Percentiles rank a stretch among this genome's conserved stretches.
These are phyloP conservation scores for Garrulus glandarius DNA, from an alignment of 2,797 vertebrate genomes.

Conservation along the genomic window DNA sequence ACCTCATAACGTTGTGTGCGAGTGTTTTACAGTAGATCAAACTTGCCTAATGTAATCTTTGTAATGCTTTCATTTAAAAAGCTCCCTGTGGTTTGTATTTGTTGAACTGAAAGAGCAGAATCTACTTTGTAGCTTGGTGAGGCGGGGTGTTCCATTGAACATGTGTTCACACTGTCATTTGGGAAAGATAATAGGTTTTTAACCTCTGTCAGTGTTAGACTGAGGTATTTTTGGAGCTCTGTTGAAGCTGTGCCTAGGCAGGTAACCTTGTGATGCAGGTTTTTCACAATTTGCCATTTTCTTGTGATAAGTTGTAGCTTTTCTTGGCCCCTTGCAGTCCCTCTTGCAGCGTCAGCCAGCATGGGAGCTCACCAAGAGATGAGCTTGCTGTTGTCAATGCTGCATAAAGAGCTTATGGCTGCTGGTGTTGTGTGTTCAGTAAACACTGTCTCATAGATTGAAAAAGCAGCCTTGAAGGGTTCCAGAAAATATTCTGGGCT, in stretches of 20 bases:
- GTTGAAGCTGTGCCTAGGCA: slow-evolving; percentile 7
- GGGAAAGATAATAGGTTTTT: slow-evolving; percentile 67
- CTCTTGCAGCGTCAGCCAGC: neutral
- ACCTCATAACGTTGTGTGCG: neutral
- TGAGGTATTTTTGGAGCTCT: slow-evolving; percentile 41
- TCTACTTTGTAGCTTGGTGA: slow-evolving; percentile 57
- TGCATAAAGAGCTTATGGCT: neutral
- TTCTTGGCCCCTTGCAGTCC: neutral
- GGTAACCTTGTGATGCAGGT: neutral
- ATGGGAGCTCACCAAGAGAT: neutral
- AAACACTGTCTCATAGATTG: neutral
- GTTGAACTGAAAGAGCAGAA: slow-evolving; percentile 50
- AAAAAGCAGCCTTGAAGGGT: neutral
- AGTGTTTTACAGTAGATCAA: slow-evolving; percentile 69
- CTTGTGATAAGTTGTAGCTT: neutral
- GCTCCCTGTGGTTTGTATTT: slow-evolving; percentile 65
- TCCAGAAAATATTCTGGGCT: neutral
- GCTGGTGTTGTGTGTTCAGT: neutral
- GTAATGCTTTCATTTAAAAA: slow-evolving; percentile 69
- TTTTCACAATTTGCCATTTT: slow-evolving; percentile 17
- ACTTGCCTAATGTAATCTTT: slow-evolving; percentile 67
- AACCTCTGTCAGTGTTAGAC: slow-evolving; percentile 65
- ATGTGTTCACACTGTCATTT: slow-evolving; percentile 56
- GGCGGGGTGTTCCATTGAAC: slow-evolving; percentile 40
- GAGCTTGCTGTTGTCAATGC: neutral